These are phyloP conservation scores for Cercocebus atys DNA, from an alignment of 2,113 vertebrate genomes.

Conservation along the genomic window DNA sequence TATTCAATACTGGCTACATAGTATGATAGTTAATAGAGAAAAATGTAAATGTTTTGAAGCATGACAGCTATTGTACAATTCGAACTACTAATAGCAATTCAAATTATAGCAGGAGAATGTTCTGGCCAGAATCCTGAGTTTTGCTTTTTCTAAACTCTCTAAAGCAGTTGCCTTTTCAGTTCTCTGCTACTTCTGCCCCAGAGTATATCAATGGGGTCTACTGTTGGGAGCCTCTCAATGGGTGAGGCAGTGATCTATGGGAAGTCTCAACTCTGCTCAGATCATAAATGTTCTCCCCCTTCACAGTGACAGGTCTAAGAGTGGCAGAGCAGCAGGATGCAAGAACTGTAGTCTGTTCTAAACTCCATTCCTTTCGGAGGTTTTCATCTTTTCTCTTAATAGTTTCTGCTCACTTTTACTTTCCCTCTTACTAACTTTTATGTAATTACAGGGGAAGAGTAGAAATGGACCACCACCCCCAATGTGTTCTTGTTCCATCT, in stretches of 20 bases:
- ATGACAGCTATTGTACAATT: background rate
- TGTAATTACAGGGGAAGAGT: background rate
- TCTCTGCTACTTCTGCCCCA: background rate
- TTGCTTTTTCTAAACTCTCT: background rate
- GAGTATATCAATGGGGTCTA: background rate
- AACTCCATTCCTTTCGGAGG: background rate
- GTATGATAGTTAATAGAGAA: background rate
- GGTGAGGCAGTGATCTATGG: background rate
- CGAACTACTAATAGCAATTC: background rate
- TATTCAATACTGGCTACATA: background rate
- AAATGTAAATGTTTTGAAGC: background rate
- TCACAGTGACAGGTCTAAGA: background rate
- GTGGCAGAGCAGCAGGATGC: background rate
- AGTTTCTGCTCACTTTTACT: constrained; percentile 7
- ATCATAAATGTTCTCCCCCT: background rate
- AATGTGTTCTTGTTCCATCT: background rate
- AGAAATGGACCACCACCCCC: background rate
- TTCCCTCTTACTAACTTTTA: background rate
- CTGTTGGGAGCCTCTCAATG: background rate
- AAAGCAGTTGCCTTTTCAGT: background rate
- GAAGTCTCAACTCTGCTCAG: background rate
- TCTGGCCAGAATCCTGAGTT: background rate
- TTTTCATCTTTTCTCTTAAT: constrained; percentile 32
- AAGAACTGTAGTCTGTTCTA: background rate
- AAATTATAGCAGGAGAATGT: background rate